Evolutionary conservation across 2,113 vertebrate species (phyloP), one percentile per base, ranked within the genome.

Genomic region (Erinaceus europaeus): DNA sequence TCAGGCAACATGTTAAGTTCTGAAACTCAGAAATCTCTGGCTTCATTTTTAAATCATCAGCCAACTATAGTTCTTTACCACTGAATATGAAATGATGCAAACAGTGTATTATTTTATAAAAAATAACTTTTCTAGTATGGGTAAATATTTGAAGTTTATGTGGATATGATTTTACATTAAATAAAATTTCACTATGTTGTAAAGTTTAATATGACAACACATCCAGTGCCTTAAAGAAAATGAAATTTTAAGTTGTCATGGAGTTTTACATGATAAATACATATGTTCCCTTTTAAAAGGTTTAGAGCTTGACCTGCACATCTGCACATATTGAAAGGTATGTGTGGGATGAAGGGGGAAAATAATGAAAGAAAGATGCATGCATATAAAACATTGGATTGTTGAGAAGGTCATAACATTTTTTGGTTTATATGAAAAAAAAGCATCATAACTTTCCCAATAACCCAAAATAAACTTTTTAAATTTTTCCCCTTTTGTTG

Each of bases 121-220:
- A 84, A 87, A 55, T 52, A 50, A 52, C 4, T 4, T 71, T 84
- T 62, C n/a, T 67, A 10, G 25, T 25, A 12, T 59, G 18, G 4
- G 8, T 36, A 89, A 68, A 23, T 83, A 90, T 44, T 79, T 74
- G 85, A 88, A 88, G 74, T 25, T 29, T 50, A 74, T 38, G 46
- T 48, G 61, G 78, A 42, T 48, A 52, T 53, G 20, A 81, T 8
- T 68, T 23, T 59, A n/a, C n/a, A n/a, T n/a, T n/a, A n/a, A n/a
- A n/a, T n/a, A n/a, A n/a, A n/a, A n/a, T n/a, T n/a, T n/a, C n/a
- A n/a, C n/a, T n/a, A n/a, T n/a, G n/a, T n/a, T n/a, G n/a, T n/a
- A n/a, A n/a, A n/a, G n/a, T n/a, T n/a, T n/a, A n/a, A n/a, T n/a
- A n/a, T n/a, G n/a, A n/a, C n/a, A n/a, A n/a, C n/a, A n/a, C n/a